Evolutionary conservation across 2,797 vertebrate species (phyloP).

Genomic region (Taenioides sp.): DNA sequence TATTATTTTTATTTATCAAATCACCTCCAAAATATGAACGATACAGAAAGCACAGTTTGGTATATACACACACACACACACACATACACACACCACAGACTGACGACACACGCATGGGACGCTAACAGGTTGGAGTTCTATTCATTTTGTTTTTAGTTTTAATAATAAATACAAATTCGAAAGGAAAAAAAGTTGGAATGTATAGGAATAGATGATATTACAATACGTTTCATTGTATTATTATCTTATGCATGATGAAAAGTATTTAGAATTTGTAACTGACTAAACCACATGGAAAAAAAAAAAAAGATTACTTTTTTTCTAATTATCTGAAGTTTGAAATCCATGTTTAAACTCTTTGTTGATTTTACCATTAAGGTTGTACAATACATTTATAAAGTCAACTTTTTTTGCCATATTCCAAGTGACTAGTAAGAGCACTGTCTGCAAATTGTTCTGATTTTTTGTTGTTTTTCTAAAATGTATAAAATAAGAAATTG

Average conservation of each 20-base stretch:
- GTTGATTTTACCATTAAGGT: too few relatives aligned
- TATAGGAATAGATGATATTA: background rate
- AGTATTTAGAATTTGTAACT: background rate
- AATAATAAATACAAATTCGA: background rate
- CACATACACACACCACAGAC: conserved; percentile 10
- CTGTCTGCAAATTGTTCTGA: too few relatives aligned
- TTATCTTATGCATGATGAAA: background rate
- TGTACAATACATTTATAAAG: too few relatives aligned
- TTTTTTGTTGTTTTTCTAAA: too few relatives aligned
- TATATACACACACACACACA: conserved; percentile 13
- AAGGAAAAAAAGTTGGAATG: background rate
- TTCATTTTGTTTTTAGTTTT: background rate
- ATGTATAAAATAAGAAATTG: too few relatives aligned
- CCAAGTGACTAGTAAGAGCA: too few relatives aligned
- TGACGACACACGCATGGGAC: background rate
- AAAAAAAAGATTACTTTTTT: background rate
- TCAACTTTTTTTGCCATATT: background rate
- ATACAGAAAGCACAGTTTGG: conserved; percentile 9
- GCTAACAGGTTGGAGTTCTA: background rate
- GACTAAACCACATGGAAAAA: background rate
- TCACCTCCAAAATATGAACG: background rate
- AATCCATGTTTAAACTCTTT: too few relatives aligned
- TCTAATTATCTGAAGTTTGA: background rate
- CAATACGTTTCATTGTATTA: background rate
- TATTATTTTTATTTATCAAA: conserved; percentile 16